Conservation (phyloP, 2,113 vertebrate genomes). For the Procavia capensis region DNA sequence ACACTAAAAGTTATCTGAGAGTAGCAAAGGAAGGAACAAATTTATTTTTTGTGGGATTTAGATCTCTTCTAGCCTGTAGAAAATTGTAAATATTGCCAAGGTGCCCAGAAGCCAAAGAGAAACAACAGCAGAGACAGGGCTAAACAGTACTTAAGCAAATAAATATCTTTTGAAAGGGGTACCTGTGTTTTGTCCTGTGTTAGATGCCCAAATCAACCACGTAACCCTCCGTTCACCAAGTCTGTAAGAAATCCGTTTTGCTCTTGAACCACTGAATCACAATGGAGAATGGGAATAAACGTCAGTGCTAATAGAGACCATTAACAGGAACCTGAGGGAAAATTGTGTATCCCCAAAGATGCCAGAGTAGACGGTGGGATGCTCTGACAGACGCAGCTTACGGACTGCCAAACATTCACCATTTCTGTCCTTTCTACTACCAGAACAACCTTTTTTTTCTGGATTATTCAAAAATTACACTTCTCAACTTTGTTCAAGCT, state of each 20-base stretch:
- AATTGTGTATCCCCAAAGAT: background rate
- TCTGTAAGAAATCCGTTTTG: background rate
- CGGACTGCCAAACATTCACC: background rate
- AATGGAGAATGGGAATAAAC: background rate
- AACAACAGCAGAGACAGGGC: background rate
- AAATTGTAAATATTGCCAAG: background rate
- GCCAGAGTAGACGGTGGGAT: too few relatives aligned
- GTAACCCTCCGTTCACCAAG: background rate
- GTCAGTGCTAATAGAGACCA: background rate
- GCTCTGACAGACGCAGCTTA: background rate
- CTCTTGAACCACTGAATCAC: background rate
- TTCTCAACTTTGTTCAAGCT: background rate
- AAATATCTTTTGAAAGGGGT: background rate
- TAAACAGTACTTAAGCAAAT: fast-evolving
- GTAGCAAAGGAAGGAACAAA: background rate
- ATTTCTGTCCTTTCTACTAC: background rate
- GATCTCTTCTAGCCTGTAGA: background rate
- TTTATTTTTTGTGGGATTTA: constrained; percentile 35
- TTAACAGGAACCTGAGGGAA: background rate
- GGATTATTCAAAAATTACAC: background rate
- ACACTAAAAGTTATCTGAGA: constrained; percentile 40
- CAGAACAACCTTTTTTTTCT: background rate
- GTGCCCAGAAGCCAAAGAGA: background rate
- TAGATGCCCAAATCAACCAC: background rate
- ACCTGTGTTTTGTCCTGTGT: background rate